phyloP scores from a whole-genome alignment of 2,113 vertebrate genomes.

The Clarias magur region DNA sequence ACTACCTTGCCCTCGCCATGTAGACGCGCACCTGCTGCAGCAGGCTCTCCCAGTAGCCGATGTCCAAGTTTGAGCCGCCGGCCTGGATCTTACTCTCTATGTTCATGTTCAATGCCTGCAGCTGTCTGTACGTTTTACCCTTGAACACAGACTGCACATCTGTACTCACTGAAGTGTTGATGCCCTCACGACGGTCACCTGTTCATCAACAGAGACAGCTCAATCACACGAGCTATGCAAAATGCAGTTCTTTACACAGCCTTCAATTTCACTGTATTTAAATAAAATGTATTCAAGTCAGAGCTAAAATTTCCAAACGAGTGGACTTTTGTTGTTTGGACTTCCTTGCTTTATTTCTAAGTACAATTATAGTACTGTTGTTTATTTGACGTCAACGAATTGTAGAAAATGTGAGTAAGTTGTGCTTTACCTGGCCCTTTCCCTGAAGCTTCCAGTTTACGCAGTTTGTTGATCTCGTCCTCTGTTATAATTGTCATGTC shows the following conservation, averaged over 20 bases:
- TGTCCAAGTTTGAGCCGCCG: slow-evolving; percentile 92
- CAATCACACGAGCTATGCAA: not conserved
- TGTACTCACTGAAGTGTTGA: slow-evolving; percentile 91
- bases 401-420: not conserved
- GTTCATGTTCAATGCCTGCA: slow-evolving; percentile 90
- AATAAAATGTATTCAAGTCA: no score
- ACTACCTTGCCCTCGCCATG: slow-evolving; percentile 91
- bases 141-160: slow-evolving; percentile 95
- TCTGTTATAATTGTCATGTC: slow-evolving; percentile 98
- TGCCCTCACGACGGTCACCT: slow-evolving; percentile 95
- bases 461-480: slow-evolving; percentile 93
- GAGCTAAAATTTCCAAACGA: not conserved
- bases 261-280: not conserved
- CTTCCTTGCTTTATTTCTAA: not conserved
- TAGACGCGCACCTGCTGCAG: slow-evolving; percentile 93
- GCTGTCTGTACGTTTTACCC: slow-evolving; percentile 95
- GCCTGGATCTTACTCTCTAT: slow-evolving; percentile 90
- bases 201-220: not conserved
- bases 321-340: not conserved
- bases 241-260: not conserved
- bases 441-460: slow-evolving; percentile 90
- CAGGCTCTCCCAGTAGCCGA: slow-evolving; percentile 97
- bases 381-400: not conserved
- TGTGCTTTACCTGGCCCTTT: slow-evolving; percentile 85
- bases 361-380: not conserved